Evolutionary conservation across 1,140 invertebrate genomes (phyloP), one percentile per base, ranked within the genome.

Genomic region (Hetaerina americana): DNA sequence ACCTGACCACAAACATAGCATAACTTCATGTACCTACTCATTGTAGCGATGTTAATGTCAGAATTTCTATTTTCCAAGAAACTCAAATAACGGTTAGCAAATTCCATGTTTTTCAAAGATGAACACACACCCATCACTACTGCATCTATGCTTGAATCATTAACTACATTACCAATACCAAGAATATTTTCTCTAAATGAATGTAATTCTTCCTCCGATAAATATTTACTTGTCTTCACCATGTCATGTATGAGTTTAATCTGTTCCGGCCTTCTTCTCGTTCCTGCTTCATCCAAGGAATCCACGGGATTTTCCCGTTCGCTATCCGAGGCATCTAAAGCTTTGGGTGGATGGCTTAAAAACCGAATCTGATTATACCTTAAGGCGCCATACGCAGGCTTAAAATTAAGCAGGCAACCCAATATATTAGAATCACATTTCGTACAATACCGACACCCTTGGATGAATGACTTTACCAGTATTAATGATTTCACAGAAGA

Each of bases 61-160:
- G 76, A 77, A 57, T 82, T 79, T 27, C 79, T 79, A 6, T 76
- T 74, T 75, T 80, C 78, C 24, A 90, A 77, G 81, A 85, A 85
- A 8, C 85, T 77, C 8, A 85, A 77, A 79, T 86, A 91, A 27
- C 79, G 82, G 72, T 84, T 81, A 5, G 84, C 88, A 57, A 82
- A 74, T 57, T 84, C 73, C 73, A 84, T 76, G 26, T 85, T 80
- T 15, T 79, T 79, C 0, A 75, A 69, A 2, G 40, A 73, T 15
- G 78, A 75, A 77, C 86, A 86, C 27, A 82, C 26, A 40, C 83
- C 80, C 57, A 89, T 75, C 22, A 89, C 82, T 6, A 84, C 73
- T 57, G 83, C 81, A 81, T 89, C 87, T 66, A 89, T 78, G 76
- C 83, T 87, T 10, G 77, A 77, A 25, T 78, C 70, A 31, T 79